Percentiles rank a stretch among this genome's conserved stretches.
Evolutionary conservation across 2,797 vertebrate species (phyloP).

Genomic region (Phrynocephalus vlangalii): DNA sequence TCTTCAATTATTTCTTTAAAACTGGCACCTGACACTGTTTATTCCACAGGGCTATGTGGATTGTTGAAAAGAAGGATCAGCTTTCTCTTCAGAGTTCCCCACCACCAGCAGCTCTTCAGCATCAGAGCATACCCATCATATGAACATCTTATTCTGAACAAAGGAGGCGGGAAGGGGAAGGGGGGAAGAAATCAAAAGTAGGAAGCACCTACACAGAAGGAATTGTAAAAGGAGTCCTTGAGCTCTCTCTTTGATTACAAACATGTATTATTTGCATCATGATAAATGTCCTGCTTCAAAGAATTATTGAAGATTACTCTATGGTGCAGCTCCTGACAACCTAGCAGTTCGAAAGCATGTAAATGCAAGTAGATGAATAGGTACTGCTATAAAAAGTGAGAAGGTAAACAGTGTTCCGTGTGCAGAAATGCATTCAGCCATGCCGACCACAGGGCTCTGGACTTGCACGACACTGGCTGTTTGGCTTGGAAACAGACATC

Average conservation of each 20-base stretch:
- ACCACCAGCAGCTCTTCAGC: neutral
- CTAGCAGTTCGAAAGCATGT: too few species aligned
- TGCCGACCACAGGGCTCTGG: too few species aligned
- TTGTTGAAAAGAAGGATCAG: neutral
- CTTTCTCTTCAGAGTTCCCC: neutral
- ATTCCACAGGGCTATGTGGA: neutral
- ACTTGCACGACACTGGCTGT: too few species aligned
- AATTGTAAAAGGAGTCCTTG: neutral
- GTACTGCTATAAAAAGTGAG: too few species aligned
- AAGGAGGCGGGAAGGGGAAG: neutral
- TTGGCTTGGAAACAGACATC: too few species aligned
- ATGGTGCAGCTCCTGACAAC: neutral
- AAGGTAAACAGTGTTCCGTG: too few species aligned
- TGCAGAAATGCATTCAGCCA: too few species aligned
- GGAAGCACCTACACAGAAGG: neutral
- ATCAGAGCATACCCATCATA: neutral
- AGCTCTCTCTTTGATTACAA: conserved; percentile 7
- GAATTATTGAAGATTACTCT: neutral
- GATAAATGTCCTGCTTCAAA: neutral
- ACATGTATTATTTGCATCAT: neutral
- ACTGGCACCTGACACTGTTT: neutral
- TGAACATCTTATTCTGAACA: neutral
- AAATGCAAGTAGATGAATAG: too few species aligned
- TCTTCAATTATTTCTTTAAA: conserved; percentile 1
- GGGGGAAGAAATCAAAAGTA: neutral